Evolutionary conservation across 2,888 invertebrate genomes (phyloP).

Genomic region (Zygogramma bicolorata): DNA sequence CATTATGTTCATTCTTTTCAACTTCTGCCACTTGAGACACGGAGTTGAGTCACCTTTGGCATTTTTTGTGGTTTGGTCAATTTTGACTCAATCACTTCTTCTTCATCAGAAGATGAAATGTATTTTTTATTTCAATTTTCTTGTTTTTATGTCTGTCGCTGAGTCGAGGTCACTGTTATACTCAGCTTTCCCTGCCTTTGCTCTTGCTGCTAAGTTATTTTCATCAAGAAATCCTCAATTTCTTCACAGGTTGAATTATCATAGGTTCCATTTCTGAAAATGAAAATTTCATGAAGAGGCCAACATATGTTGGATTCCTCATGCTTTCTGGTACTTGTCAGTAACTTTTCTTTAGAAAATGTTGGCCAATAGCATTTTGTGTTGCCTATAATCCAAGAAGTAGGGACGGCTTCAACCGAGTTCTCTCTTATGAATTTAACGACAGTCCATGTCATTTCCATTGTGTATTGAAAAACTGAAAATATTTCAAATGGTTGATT

Average conservation of each 20-base stretch:
- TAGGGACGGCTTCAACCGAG: not conserved
- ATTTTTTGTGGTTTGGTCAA: no score
- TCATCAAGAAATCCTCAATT: not conserved
- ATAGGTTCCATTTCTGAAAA: slow-evolving; percentile 4
- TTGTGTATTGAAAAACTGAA: not conserved
- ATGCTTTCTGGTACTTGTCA: not conserved
- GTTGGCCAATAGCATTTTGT: slow-evolving; percentile 5
- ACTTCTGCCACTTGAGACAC: no score
- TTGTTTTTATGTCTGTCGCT: not conserved
- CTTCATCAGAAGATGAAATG: not conserved
- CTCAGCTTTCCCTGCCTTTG: not conserved
- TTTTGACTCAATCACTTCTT: no score
- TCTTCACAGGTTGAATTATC: not conserved
- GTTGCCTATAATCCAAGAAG: not conserved
- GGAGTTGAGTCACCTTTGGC: no score
- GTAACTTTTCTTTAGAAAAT: slow-evolving; percentile 5
- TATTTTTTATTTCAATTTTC: slow-evolving; percentile 7
- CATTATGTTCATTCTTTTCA: no score
- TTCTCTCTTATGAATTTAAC: not conserved
- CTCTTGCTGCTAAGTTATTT: not conserved
- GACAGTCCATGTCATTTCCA: slow-evolving; percentile 11
- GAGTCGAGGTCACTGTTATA: not conserved
- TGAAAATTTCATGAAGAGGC: not conserved
- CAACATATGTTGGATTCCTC: slow-evolving; percentile 1
- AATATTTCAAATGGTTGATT: not conserved